These are phyloP conservation scores for Coccyzus lansbergi DNA, from an alignment of 2,797 vertebrate genomes.

Conservation along the genomic window DNA sequence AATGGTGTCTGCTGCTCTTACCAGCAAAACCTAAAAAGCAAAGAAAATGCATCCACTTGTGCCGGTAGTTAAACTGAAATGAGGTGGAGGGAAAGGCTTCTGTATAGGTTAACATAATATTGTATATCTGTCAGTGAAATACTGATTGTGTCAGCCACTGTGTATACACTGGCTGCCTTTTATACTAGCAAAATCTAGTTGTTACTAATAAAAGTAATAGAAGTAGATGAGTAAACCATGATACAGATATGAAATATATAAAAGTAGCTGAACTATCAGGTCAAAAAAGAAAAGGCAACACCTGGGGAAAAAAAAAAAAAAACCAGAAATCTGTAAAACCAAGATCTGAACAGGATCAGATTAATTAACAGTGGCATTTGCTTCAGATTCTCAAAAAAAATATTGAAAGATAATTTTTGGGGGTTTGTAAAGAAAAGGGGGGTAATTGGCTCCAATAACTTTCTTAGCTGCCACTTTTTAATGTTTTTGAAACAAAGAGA, in stretches of 20 bases:
- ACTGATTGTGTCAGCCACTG: not conserved
- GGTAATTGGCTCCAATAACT: not conserved
- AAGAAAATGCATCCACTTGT: not conserved
- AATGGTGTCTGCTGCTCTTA: not conserved
- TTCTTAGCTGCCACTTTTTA: not conserved
- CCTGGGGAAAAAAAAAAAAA: not conserved
- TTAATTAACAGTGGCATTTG: not conserved
- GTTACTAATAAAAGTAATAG: not conserved
- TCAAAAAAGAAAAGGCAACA: rapidly evolving
- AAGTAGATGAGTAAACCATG: not conserved
- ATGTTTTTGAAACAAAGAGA: conserved; percentile 22
- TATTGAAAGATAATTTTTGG: not conserved
- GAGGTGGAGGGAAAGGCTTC: not conserved
- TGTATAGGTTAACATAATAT: not conserved
- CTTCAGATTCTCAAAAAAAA: not conserved
- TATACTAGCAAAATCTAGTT: not conserved
- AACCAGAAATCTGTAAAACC: not conserved
- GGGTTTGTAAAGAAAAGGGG: not conserved
- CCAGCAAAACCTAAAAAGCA: not conserved
- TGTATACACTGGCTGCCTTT: not conserved
- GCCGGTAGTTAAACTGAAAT: not conserved
- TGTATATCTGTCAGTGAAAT: not conserved
- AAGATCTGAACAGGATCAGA: not conserved
- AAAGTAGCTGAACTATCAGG: not conserved
- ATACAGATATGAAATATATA: not conserved